Conservation (phyloP, 2,113 vertebrate genomes). For the Chloebia gouldiae region DNA sequence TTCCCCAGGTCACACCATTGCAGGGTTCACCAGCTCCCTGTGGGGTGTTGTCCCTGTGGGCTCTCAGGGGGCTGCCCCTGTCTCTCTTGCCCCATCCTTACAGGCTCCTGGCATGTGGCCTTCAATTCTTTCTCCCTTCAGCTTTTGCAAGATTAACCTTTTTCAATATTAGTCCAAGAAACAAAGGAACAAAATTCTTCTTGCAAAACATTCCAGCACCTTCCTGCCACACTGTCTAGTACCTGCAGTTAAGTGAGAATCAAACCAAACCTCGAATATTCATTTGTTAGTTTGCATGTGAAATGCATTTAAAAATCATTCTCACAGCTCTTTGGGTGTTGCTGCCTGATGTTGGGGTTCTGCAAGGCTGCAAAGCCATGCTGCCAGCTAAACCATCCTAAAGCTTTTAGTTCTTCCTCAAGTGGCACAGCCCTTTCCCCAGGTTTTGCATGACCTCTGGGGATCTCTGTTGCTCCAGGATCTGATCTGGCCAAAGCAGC, state of each 20-base stretch:
- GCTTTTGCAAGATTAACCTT: neutral
- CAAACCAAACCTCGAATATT: neutral
- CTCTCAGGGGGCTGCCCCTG: neutral
- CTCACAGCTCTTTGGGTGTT: neutral
- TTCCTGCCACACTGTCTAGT: neutral
- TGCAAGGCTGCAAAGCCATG: neutral
- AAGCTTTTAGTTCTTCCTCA: neutral
- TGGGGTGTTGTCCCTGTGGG: neutral
- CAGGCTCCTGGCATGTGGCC: neutral
- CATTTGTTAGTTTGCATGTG: neutral
- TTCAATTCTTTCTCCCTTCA: neutral
- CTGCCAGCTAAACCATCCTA: neutral
- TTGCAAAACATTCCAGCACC: neutral
- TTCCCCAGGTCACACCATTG: fast-evolving
- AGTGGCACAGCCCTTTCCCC: neutral
- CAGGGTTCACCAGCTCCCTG: neutral
- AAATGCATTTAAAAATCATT: neutral
- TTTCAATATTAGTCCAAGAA: neutral
- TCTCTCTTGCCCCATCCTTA: neutral
- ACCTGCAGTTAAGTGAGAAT: neutral
- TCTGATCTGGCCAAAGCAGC: fast-evolving
- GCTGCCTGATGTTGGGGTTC: neutral
- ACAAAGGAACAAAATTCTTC: neutral
- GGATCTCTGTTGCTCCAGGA: neutral
- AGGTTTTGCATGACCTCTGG: neutral